Conservation (phyloP, 2,113 vertebrate genomes). For the Emydocephalus ijimae region DNA sequence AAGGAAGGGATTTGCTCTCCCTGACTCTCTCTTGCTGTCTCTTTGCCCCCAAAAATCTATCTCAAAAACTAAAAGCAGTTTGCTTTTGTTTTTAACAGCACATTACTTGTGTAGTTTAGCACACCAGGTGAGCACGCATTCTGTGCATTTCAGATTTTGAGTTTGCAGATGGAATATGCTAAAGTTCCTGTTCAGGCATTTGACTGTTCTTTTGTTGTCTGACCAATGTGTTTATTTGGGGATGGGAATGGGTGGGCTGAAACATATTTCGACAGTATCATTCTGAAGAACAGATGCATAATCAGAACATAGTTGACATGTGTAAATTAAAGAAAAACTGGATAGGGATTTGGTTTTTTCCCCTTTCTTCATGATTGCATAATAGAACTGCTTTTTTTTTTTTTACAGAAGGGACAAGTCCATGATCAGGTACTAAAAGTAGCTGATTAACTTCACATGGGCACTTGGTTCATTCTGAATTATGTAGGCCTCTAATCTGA, state of each 20-base stretch:
- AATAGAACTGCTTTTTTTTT: not conserved
- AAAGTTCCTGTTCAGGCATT: not conserved
- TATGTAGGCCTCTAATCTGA: not conserved
- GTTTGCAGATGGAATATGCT: not conserved
- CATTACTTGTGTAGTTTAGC: not conserved
- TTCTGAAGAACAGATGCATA: not conserved
- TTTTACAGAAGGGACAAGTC: not conserved
- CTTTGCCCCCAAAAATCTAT: not conserved
- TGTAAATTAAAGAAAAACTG: not conserved
- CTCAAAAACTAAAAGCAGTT: not conserved
- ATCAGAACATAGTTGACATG: not conserved
- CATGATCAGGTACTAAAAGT: not conserved
- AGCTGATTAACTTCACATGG: not conserved
- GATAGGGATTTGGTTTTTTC: not conserved
- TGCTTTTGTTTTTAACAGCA: not conserved
- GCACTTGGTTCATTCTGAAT: not conserved
- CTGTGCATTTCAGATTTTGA: not conserved
- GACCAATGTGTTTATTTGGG: not conserved
- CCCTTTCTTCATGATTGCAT: not conserved
- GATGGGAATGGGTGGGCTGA: not conserved
- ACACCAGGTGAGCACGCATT: not conserved
- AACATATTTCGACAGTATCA: not conserved
- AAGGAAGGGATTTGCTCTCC: not conserved
- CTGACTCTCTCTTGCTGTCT: not conserved
- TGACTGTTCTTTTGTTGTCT: not conserved